Percentiles rank a stretch among this genome's conserved stretches.
Evolutionary conservation across 2,797 vertebrate species (phyloP).

Genomic region (Pantherophis vulpinus): DNA sequence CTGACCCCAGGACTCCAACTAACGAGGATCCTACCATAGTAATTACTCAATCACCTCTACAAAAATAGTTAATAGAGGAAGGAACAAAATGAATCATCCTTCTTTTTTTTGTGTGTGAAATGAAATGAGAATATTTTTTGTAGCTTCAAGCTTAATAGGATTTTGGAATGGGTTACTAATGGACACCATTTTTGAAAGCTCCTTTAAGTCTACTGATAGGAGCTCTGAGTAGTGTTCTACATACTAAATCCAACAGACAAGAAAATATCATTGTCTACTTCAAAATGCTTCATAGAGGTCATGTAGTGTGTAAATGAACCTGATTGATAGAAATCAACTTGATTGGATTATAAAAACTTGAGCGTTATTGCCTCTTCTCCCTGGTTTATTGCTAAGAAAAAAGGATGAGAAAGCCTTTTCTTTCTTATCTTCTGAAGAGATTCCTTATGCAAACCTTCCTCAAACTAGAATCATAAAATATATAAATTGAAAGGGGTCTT

Average conservation of each 20-base stretch:
- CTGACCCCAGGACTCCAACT: background rate
- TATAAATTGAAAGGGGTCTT: background rate
- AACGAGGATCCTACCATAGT: background rate
- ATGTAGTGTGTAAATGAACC: background rate
- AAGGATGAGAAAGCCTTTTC: background rate
- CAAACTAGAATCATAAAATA: background rate
- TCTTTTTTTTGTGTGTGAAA: background rate
- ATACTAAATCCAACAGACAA: background rate
- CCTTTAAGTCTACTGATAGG: background rate
- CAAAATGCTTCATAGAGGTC: background rate
- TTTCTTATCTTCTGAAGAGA: background rate
- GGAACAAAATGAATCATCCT: background rate
- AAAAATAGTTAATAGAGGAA: background rate
- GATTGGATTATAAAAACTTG: background rate
- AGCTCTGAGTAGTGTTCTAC: background rate
- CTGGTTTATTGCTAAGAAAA: background rate
- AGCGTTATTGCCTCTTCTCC: background rate
- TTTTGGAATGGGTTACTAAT: background rate
- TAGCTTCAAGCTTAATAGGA: background rate
- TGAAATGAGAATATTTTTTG: background rate
- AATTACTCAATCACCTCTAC: background rate
- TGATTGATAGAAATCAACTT: background rate
- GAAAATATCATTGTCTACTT: too few relatives aligned
- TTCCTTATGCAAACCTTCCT: background rate
- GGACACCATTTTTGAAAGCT: background rate